Percentiles rank a stretch among this genome's conserved stretches.
Conservation (phyloP, 2,888 invertebrate species). For the Lamproptera curius region DNA sequence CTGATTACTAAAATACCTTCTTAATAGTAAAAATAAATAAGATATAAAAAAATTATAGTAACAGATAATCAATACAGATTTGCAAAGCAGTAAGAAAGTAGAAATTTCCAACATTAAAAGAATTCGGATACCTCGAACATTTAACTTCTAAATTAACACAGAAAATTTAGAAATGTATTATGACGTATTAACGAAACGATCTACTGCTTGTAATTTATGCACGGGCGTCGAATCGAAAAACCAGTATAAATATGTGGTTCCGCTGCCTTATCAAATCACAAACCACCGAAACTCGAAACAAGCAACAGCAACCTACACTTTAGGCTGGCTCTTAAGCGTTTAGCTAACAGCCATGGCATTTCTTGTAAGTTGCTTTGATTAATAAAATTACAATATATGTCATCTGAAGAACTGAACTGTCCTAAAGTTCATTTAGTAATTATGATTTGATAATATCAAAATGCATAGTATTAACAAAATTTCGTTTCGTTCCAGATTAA, state of each 20-base stretch:
- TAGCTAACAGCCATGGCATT: slow-evolving; percentile 77
- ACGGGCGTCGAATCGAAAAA: slow-evolving; percentile 52
- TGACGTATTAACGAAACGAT: slow-evolving; percentile 41
- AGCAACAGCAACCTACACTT: slow-evolving; percentile 57
- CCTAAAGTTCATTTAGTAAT: neutral
- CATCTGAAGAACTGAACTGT: no score
- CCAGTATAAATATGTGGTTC: slow-evolving; percentile 67
- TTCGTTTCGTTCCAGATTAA: slow-evolving; percentile 59
- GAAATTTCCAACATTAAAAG: no score
- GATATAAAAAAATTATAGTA: no score
- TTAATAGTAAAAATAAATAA: no score
- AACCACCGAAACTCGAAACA: slow-evolving; percentile 58
- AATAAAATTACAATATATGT: slow-evolving; percentile 11
- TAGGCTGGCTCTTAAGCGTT: slow-evolving; percentile 68
- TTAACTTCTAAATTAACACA: slow-evolving; percentile 17
- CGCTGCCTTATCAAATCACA: slow-evolving; percentile 57
- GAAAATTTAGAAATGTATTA: slow-evolving; percentile 31
- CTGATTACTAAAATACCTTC: no score
- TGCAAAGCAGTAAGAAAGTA: no score
- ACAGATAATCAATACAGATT: no score
- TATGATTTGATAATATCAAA: slow-evolving; percentile 11
- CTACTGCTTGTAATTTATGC: slow-evolving; percentile 38
- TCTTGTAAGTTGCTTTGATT: slow-evolving; percentile 58
- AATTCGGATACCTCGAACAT: neutral
- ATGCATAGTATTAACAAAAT: neutral